These are phyloP conservation scores for Antheraea yamamai DNA, from an alignment of 2,888 invertebrate species.

Conservation along the genomic window DNA sequence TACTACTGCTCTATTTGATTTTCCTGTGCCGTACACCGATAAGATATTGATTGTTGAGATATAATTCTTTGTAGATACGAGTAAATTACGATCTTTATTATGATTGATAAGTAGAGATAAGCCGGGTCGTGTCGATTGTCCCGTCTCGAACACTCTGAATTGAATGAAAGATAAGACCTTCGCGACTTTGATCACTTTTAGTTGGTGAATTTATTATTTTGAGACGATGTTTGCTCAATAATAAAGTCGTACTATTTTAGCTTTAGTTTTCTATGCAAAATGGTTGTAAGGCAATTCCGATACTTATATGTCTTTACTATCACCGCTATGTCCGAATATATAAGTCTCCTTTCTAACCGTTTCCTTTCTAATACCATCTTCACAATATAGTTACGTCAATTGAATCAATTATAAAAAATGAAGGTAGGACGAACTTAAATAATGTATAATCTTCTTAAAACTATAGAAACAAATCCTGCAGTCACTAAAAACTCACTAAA, in stretches of 20 bases:
- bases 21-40: slow-evolving; percentile 34
- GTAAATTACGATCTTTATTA: slow-evolving; percentile 38
- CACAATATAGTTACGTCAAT: no score
- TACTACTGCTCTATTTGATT: slow-evolving; percentile 39
- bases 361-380: no score
- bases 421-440: no score
- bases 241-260: no score
- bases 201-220: neutral
- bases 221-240: neutral
- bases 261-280: no score
- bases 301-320: no score
- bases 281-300: no score
- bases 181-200: neutral
- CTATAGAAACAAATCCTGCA: neutral
- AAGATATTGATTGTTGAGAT: slow-evolving; percentile 46
- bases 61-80: slow-evolving; percentile 42
- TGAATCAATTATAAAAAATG: no score
- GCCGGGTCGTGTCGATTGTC: slow-evolving; percentile 26
- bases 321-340: no score
- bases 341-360: no score
- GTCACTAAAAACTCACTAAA: neutral
- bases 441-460: neutral
- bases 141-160: slow-evolving; percentile 9
- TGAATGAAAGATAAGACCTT: slow-evolving; percentile 13
- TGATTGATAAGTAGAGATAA: slow-evolving; percentile 38